These are phyloP conservation scores for Pterocles gutturalis DNA, from an alignment of 2,113 vertebrate genomes.

Conservation along the genomic window DNA sequence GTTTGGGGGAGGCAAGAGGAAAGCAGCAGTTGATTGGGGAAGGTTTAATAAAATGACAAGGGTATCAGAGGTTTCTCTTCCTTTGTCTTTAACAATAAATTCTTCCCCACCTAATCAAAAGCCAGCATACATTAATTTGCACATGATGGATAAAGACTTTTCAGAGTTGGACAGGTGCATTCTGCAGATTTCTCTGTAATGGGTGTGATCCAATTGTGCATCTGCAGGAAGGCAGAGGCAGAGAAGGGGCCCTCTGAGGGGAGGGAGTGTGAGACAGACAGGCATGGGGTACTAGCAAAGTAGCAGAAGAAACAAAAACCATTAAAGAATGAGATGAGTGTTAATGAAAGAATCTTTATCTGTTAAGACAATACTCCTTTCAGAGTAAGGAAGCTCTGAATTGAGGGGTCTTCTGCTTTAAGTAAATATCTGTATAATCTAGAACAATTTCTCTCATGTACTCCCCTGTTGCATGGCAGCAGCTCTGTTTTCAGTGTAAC, in stretches of 20 bases:
- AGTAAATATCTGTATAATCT: background rate
- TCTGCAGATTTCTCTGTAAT: background rate
- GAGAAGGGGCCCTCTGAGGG: background rate
- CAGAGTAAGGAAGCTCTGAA: background rate
- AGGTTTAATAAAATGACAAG: background rate
- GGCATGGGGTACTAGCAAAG: background rate
- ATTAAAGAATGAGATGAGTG: background rate
- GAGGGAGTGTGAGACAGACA: background rate
- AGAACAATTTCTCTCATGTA: background rate
- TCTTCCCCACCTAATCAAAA: background rate
- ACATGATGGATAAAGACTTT: background rate
- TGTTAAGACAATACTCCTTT: background rate
- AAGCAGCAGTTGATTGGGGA: background rate
- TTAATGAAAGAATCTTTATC: background rate
- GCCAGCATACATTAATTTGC: background rate
- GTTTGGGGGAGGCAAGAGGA: background rate
- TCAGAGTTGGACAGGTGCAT: background rate
- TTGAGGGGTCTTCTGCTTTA: background rate
- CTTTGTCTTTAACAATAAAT: background rate
- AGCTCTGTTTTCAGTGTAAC: background rate
- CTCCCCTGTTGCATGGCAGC: background rate
- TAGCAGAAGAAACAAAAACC: background rate
- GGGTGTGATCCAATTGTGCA: background rate
- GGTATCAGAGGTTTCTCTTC: background rate
- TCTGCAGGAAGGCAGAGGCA: background rate